Conservation (phyloP, 2,888 invertebrate genomes). For the Acronicta aceris region DNA sequence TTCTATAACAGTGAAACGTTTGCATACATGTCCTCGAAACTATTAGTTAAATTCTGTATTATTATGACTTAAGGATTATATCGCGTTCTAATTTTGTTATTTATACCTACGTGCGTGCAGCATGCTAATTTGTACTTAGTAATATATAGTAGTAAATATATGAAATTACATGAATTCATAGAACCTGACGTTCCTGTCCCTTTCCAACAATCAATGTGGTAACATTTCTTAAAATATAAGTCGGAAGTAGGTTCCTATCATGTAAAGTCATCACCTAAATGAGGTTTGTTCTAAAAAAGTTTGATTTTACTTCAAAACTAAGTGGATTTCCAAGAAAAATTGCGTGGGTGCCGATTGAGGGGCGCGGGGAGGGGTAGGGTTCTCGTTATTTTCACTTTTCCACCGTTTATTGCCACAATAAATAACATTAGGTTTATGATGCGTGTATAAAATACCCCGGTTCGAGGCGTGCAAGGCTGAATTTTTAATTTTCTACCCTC, state of each 20-base stretch:
- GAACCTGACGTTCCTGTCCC: too few relatives aligned
- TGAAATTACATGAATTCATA: too few relatives aligned
- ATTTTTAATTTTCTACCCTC: slow-evolving; percentile 51
- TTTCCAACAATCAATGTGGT: too few relatives aligned
- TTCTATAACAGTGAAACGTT: too few relatives aligned
- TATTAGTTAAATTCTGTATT: too few relatives aligned
- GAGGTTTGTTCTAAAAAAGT: slow-evolving; percentile 29
- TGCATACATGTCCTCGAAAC: too few relatives aligned
- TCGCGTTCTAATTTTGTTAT: too few relatives aligned
- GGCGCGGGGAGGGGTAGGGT: slow-evolving; percentile 22
- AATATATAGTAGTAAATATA: too few relatives aligned
- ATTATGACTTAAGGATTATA: too few relatives aligned
- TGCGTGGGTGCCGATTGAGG: slow-evolving; percentile 35
- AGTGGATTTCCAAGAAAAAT: slow-evolving; percentile 35
- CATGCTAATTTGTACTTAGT: too few relatives aligned
- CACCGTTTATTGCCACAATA: slow-evolving; percentile 62
- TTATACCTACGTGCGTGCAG: too few relatives aligned
- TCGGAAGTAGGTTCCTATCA: not conserved
- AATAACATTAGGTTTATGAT: slow-evolving; percentile 66
- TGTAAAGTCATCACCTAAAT: slow-evolving; percentile 13
- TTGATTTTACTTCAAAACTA: slow-evolving; percentile 52
- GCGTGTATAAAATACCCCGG: slow-evolving; percentile 60
- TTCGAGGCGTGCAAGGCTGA: slow-evolving; percentile 42
- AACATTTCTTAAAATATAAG: too few relatives aligned
- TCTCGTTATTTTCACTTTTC: slow-evolving; percentile 61